Evolutionary conservation across 1,140 invertebrate species (phyloP), one percentile per base, ranked within the genome.

Genomic region (Conus ventricosus): DNA sequence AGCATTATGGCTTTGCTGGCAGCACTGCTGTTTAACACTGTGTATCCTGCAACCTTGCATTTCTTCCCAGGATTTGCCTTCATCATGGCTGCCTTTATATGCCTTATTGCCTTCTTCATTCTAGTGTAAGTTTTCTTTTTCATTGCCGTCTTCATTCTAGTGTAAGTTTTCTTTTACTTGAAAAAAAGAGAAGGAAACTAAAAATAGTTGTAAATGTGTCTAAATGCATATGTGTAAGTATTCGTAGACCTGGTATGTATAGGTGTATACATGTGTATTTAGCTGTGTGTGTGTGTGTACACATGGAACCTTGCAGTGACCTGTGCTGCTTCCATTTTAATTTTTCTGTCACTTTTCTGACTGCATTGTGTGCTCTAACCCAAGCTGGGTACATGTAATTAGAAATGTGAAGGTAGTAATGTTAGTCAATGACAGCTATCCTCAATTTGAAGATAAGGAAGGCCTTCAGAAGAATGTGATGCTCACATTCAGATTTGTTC

Each of bases 31-130:
- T 95, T 95, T 92, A 95, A 95, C 89, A 92, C 92, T 51, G 39
- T 95, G 4, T 95, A 95, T 84, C 94, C 95, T n/a, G 89, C 92
- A 15, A 95, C 95, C n/a, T 87, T 94, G n/a, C 67, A 89, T 15
- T 89, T 95, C 82, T 92, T 94, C 80, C 92, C 92, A 84, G 95
- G 95, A 11, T 92, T 94, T 15, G 91, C 92, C 60, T 95, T 95
- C 91, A 63, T 91, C 53, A 53, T 92, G n/a, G 90, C 76, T n/a
- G 88, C 90, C 76, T 88, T 55, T 57, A 67, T 91, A 60, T 84
- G 25, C 54, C 57, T 84, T 83, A 25, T 89, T 25, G 60, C 86
- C 91, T 67, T 88, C n/a, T 57, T 82, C 53, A 54, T 89, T 25
- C 23, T 89, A 8, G 51, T 91, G 87, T 87, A 57, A 87, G 88